Evolutionary conservation across 2,797 vertebrate genomes (phyloP).

Genomic region (Anniella stebbinsi): DNA sequence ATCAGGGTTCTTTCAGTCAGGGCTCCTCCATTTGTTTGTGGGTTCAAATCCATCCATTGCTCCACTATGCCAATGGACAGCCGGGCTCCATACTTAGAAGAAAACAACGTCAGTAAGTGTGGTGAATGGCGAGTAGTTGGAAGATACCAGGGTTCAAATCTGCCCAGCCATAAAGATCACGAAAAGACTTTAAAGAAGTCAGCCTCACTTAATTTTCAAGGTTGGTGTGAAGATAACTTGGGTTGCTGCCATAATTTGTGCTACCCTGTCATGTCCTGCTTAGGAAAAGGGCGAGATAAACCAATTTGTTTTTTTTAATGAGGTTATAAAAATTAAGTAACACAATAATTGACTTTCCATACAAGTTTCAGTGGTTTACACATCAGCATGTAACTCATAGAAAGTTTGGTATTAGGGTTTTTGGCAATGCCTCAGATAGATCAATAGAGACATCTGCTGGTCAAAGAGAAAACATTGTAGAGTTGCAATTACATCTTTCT

Average conservation of each 20-base stretch:
- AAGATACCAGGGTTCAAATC: background rate
- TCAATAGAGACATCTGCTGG: conserved; percentile 54
- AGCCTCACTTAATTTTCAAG: background rate
- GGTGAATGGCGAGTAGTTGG: too few species aligned
- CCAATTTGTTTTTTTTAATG: background rate
- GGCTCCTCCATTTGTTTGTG: background rate
- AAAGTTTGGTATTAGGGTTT: background rate
- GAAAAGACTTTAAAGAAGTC: background rate
- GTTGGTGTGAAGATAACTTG: background rate
- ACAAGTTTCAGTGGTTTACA: background rate
- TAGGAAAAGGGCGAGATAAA: background rate
- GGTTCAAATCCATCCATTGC: background rate
- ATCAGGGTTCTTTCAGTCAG: background rate
- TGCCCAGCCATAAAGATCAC: background rate
- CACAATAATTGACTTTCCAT: background rate
- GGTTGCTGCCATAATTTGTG: background rate
- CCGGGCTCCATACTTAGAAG: background rate
- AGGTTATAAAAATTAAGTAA: background rate
- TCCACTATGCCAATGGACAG: background rate
- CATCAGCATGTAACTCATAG: background rate
- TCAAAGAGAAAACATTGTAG: conserved; percentile 34
- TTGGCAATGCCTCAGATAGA: background rate
- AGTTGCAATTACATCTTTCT: background rate
- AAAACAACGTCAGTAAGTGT: background rate
- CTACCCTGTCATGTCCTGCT: background rate